Evolutionary conservation across 2,113 vertebrate species (phyloP).

Genomic region (Bos javanicus): DNA sequence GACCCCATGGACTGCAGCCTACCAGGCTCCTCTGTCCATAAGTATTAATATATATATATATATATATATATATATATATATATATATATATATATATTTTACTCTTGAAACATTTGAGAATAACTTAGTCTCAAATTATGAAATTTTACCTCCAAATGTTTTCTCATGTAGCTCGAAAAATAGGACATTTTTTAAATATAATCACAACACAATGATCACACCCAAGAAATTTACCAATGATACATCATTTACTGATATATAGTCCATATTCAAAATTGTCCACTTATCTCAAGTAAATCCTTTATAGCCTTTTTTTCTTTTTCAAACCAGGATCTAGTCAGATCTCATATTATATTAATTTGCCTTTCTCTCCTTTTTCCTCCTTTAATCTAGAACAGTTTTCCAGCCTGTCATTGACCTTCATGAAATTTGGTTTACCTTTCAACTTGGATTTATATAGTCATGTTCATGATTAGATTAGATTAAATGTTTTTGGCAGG

Average conservation of each 20-base stretch:
- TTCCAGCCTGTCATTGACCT: background rate
- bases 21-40: too few species aligned
- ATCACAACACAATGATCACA: background rate
- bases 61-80: background rate
- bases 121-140: background rate
- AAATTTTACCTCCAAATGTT: conserved; percentile 3
- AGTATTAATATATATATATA: background rate
- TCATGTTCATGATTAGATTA: background rate
- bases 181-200: background rate
- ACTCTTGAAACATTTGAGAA: background rate
- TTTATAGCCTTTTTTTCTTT: background rate
- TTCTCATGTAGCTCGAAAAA: background rate
- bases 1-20: too few species aligned
- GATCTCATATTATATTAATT: background rate
- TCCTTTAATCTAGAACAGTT: background rate
- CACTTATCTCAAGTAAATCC: background rate
- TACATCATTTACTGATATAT: background rate
- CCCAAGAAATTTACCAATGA: background rate
- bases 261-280: background rate
- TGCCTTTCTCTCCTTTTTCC: background rate
- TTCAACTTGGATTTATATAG: background rate
- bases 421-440: background rate
- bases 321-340: background rate
- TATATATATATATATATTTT: background rate
- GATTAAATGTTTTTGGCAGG: background rate